phyloP scores from a whole-genome alignment of 2,888 invertebrate genomes.

The Xylota segnis region DNA sequence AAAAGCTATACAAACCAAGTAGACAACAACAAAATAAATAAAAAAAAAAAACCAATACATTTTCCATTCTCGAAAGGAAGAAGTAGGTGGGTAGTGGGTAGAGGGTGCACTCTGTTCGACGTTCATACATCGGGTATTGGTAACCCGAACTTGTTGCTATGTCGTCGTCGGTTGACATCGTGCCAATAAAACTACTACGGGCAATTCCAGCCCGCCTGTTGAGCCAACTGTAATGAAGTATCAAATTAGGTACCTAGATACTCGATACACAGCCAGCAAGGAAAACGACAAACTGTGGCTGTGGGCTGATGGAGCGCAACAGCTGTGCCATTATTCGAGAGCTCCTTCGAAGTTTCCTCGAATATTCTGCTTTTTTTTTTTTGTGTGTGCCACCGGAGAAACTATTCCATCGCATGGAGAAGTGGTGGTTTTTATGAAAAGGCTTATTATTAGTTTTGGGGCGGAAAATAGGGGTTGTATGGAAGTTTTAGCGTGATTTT shows the following conservation, averaged over 20 bases:
- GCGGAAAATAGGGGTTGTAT: neutral
- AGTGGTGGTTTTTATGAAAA: neutral
- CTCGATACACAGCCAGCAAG: slow-evolving; percentile 31
- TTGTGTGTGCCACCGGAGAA: neutral
- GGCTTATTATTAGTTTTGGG: neutral
- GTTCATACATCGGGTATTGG: slow-evolving; percentile 24
- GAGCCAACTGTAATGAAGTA: slow-evolving; percentile 66
- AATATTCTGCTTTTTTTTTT: no score
- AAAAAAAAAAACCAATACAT: neutral
- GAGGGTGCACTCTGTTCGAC: slow-evolving; percentile 32
- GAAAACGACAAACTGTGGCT: slow-evolving; percentile 39
- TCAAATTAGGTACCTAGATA: slow-evolving; percentile 62
- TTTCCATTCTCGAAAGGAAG: neutral
- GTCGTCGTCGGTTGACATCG: slow-evolving; percentile 59
- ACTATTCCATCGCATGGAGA: no score
- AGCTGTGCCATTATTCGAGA: slow-evolving; percentile 27
- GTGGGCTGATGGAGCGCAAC: slow-evolving; percentile 47
- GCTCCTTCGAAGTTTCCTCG: slow-evolving; percentile 42
- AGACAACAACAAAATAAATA: neutral
- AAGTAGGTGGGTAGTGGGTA: neutral
- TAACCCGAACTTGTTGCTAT: slow-evolving; percentile 63
- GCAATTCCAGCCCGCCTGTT: slow-evolving; percentile 62
- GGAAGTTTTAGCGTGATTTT: slow-evolving; percentile 37
- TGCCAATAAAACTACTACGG: slow-evolving; percentile 64
- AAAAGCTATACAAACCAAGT: slow-evolving; percentile 9